Evolutionary conservation across 2,888 invertebrate genomes (phyloP).

Genomic region (Nymphalis urticae): DNA sequence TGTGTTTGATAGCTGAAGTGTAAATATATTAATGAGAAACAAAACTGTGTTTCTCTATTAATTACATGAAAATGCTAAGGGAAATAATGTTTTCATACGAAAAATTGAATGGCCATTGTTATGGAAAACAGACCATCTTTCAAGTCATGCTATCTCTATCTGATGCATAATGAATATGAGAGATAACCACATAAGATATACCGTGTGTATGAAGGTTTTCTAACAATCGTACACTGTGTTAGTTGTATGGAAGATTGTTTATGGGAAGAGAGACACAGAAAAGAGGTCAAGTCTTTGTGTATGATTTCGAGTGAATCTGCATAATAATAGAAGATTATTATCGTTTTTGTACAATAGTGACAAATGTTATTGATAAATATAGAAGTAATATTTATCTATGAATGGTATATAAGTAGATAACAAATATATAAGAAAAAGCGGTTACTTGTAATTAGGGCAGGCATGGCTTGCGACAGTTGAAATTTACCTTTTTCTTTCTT

Average conservation of each 20-base stretch:
- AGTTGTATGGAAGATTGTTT: constrained; percentile 25
- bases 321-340: constrained; percentile 40
- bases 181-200: constrained; percentile 30
- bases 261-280: constrained; percentile 32
- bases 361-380: constrained; percentile 10
- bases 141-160: constrained; percentile 36
- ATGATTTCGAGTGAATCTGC: constrained; percentile 20
- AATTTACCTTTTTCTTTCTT: no score
- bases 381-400: background rate
- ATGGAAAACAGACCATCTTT: constrained; percentile 37
- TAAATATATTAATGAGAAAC: background rate
- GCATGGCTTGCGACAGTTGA: no score
- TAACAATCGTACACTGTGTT: constrained; percentile 27
- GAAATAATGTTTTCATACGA: constrained; percentile 26
- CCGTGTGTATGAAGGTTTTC: constrained; percentile 21
- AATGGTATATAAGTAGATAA: no score
- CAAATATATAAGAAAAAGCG: no score
- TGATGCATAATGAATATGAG: constrained; percentile 32
- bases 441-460: no score
- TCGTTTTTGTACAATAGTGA: constrained; percentile 37
- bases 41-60: constrained; percentile 14
- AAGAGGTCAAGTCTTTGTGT: constrained; percentile 28
- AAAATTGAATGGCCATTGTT: constrained; percentile 39
- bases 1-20: background rate
- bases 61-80: constrained; percentile 24